Evolutionary conservation across 2,113 vertebrate species (phyloP), one percentile per base, ranked within the genome.

Genomic region (Petromus typicus): DNA sequence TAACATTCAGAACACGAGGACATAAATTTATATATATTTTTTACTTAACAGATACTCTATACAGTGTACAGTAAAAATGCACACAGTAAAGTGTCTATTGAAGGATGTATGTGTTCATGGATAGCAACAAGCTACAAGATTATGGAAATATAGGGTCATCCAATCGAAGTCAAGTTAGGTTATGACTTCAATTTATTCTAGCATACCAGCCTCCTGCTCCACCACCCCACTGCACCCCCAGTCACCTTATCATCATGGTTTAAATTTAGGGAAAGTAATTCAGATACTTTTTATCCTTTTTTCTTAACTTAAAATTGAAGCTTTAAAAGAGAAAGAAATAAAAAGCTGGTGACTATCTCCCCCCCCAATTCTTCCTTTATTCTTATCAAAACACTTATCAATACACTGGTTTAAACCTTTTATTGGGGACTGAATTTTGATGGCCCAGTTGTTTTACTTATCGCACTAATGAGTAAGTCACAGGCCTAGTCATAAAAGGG

Each of bases 1-100:
- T 97, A 95, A 97, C 95, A 97, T 96, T 97, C 95, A 97, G 95
- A 97, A 97, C 95, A 96, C 95, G 93, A 96, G 79, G 95, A 76
- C 96, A 83, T 96, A 64, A 91, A 88, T 96, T 81, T 92, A 96
- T 81, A 96, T 0, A 89, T 86, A 80, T 95, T 94, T 0, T 94
- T 97, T 90, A 96, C 87, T 92, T 11, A 56, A 90, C 94, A 86
- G 57, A 96, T 87, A 96, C 56, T 22, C 97, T 95, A 95, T 88
- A 87, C 82, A 92, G 96, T 9, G 95, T 66, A 86, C 45, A 93
- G 98, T 93, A 93, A 95, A 48, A 66, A 96, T 0, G 96, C 97
- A 98, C 97, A 93, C 89, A 71, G 95, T 0, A 83, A 89, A 94
- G 69, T 0, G 69, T 89, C 73, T 91, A 69, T 87, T 63, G 12